Base-by-base conservation (phyloP, 2,888 invertebrate species). In the Dryocosmus kuriphilus region DNA sequence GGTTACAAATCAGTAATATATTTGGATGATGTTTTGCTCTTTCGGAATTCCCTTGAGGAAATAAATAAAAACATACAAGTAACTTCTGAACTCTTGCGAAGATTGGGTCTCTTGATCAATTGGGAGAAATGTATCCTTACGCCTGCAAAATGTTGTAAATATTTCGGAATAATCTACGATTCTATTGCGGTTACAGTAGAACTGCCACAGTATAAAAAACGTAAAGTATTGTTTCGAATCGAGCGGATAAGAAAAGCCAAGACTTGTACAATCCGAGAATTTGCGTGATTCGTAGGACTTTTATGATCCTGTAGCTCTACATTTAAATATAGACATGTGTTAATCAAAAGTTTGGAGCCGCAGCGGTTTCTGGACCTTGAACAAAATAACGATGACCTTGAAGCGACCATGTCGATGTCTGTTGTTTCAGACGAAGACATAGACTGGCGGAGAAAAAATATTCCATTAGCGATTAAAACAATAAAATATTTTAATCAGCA, bases 151-250 rank as follows among this genome's bases (percentile, higher is more conserved):
- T 61, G 67, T 27, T 55, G 75, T 16, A 79, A 79, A 77, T 79
- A 60, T 24, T 24, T 77, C 16, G 81, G 74, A 0, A 60, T 81
- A 38, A 77, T 77, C 7, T 79, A 77, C 14, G 30, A 81, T 55
- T 77, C 77, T 9, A 3, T 61, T n/a, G 71, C 51, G n/a, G 60
- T 78, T 38, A 61, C 63, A 22, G 35, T 75, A n/a, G 71, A 78
- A 55, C 71, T 80, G 16, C 74, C 78, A 22, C 8, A 2, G 51
- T 75, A 22, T n/a, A 78, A 78, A 19, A 57, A 67, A 35, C 51
- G 46, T 7, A 67, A 46, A 61, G 22, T 78, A 11, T 24, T 67
- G 24, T 30, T 22, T 30, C 74, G 73, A 27, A 32, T 75, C 32
- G 22, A 57, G 32, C 65, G 60, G 22, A 65, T 77, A 27, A 35